Evolutionary conservation across 2,888 invertebrate species (phyloP).

Genomic region (Scaptomyza cyrtandrae): DNA sequence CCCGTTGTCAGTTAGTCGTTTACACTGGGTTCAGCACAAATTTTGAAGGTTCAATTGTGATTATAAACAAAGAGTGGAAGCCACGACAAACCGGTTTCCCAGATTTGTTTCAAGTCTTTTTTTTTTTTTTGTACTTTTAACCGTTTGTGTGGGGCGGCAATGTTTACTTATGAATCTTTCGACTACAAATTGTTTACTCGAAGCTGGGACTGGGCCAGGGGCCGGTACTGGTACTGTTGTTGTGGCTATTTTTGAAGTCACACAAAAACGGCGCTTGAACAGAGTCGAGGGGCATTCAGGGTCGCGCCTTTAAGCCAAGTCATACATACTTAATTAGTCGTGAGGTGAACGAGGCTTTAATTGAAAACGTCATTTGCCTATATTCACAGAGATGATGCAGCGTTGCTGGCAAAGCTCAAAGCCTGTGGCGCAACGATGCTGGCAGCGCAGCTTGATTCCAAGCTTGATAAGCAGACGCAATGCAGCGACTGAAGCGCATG

Average conservation of each 20-base stretch:
- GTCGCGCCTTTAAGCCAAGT: conserved; percentile 46
- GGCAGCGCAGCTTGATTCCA: conserved; percentile 20
- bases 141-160: conserved; percentile 53
- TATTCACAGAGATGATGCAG: conserved; percentile 63
- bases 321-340: conserved; percentile 42
- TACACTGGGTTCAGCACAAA: conserved; percentile 27
- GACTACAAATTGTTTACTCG: conserved; percentile 69
- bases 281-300: conserved; percentile 58
- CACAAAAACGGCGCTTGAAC: conserved; percentile 45
- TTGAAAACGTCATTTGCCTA: conserved; percentile 34
- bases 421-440: conserved; percentile 31
- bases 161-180: conserved; percentile 44
- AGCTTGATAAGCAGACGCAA: conserved; percentile 17
- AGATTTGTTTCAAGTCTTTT: conserved; percentile 32
- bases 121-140: conserved; percentile 24
- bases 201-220: conserved; percentile 9
- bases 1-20: neutral
- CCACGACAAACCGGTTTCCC: conserved; percentile 61
- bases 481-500: conserved; percentile 26
- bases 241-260: conserved; percentile 46
- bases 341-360: conserved; percentile 57
- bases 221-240: neutral
- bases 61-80: conserved; percentile 51
- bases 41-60: conserved; percentile 55
- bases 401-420: conserved; percentile 40